Evolutionary conservation across 2,888 invertebrate species (phyloP).

Genomic region (Poecilobothrus nobilitatus): DNA sequence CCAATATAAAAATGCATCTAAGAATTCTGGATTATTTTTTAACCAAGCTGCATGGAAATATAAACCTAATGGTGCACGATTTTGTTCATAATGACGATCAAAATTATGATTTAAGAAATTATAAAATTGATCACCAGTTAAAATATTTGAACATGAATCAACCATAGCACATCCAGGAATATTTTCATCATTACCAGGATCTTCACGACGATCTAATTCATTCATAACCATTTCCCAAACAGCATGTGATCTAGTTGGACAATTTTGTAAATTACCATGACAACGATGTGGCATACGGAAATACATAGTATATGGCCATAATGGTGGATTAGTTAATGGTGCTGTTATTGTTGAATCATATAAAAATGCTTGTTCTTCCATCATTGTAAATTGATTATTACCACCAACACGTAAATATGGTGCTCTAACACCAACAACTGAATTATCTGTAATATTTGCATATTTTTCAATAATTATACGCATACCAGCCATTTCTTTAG

Average conservation of each 20-base stretch:
- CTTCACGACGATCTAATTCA: conserved; percentile 84
- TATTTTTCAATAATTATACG: conserved; percentile 83
- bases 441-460: conserved; percentile 82
- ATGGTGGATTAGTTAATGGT: conserved; percentile 79
- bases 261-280: conserved; percentile 84
- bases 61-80: conserved; percentile 78
- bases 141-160: conserved; percentile 87
- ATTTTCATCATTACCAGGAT: conserved; percentile 80
- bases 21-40: conserved; percentile 83
- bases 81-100: conserved; percentile 83
- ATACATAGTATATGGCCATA: conserved; percentile 98
- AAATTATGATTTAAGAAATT: conserved; percentile 91
- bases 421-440: conserved; percentile 82
- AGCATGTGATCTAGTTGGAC: conserved; percentile 84
- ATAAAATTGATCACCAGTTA: conserved; percentile 87
- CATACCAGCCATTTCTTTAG: conserved; percentile 91
- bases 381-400: conserved; percentile 94
- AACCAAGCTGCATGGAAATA: conserved; percentile 93
- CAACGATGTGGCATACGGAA: conserved; percentile 93
- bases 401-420: conserved; percentile 88
- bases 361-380: conserved; percentile 90
- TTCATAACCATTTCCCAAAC: conserved; percentile 97
- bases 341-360: conserved; percentile 95
- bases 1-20: conserved; percentile 89
- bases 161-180: conserved; percentile 90